Evolutionary conservation across 2,113 vertebrate genomes (phyloP), one percentile per base, ranked within the genome.

Genomic region (Hippopotamus amphibius): DNA sequence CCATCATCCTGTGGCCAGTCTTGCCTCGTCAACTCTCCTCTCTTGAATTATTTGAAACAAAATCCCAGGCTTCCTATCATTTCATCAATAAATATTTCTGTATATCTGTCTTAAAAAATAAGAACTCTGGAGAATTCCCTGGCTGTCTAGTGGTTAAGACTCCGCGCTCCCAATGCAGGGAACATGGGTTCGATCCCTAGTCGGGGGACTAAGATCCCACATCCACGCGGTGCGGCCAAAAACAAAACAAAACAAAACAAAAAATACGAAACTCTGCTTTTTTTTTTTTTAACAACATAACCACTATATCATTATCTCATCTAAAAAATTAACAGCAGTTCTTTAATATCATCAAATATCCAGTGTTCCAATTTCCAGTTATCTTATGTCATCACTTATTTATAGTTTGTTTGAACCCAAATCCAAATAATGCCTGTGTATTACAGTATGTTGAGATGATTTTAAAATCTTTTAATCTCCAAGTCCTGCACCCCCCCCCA

Each of bases 261-360:
- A 37, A 37, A 37, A 37, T 37, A 37, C 37, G 37, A 37, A 37
- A 37, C 37, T 37, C 37, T 37, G 37, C n/a, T n/a, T 37, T 37
- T 37, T 37, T 37, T 55, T 85, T 53, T 80, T 57, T 80, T 90
- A 24, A 83, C 74, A 72, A 43, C 41, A 66, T 57, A 89, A 85
- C 9, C 71, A 89, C 33, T 89, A n/a, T 46, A 76, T 15, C 26
- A 92, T 66, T 77, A 63, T 61, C 69, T 79, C 33, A 72, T 46
- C 63, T 74, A 55, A 91, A 96, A 90, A 80, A 50, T 72, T 68
- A 81, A 53, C 69, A 72, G 12, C 69, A 80, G 74, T 97, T 90
- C 24, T 83, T 97, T 91, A 83, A 92, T 81, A 93, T 65, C 8
- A 65, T 79, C 77, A 80, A 79, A 86, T 95, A 80, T 55, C 21